Base-by-base conservation (phyloP, 2,888 invertebrate species). In the Parnassius smintheus region DNA sequence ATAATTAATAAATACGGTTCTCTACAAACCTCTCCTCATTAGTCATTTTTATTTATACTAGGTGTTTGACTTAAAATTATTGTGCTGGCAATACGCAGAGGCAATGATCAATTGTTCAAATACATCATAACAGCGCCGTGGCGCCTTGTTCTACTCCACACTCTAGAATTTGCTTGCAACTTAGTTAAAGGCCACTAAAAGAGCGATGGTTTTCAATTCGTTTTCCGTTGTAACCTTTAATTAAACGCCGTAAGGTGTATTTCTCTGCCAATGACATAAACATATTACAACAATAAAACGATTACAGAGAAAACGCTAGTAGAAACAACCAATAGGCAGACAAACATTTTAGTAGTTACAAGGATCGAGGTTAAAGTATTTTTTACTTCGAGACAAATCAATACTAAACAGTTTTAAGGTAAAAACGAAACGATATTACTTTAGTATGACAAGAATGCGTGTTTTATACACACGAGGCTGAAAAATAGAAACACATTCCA, bases 61-160 rank as follows among this genome's bases (percentile, higher is more conserved):
- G 22, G 22, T n/a, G 56, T 18, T 45, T 35, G 45, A 46, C 45
- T 22, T n/a, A 41, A 49, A 54, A 41, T 10, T 11, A 60, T 59
- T 41, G 54, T 13, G 51, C 53, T 50, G 9, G 54, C 35, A 48
- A 42, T 25, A 58, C 44, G 42, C 12, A 42, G 49, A 54, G 57
- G 53, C 50, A 65, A 45, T 50, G 61, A 64, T 61, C 64, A 59
- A 66, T 64, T 61, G 59, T 51, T 55, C 48, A 53, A 50, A 57
- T 61, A 48, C 56, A 54, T 57, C 56, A 59, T 44, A 53, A 22
- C 56, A 58, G 57, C 62, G 48, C 59, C 35, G 55, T 46, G 63
- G 61, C 66, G 66, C 62, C 60, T 44, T 35, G 55, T 56, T 64
- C 56, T 44, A 53, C 56, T 63, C 61, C 48, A 44, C 56, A 58